A percentile compares a stretch with the other conserved stretches of the same genome.
These are phyloP conservation scores for Melanotaenia pygmaea DNA, from an alignment of 2,797 vertebrate species.

Conservation along the genomic window DNA sequence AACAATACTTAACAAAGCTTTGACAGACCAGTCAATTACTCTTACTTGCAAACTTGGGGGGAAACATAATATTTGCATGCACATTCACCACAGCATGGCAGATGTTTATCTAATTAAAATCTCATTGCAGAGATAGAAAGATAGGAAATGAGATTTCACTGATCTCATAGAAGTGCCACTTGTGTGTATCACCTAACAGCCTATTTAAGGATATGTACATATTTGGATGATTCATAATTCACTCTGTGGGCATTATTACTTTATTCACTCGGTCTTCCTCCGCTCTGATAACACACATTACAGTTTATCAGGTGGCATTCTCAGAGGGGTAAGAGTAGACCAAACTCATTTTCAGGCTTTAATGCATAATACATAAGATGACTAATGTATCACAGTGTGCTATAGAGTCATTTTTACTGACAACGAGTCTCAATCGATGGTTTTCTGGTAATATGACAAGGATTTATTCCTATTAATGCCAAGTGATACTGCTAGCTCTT, in stretches of 20 bases:
- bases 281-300: slow-evolving; percentile 23
- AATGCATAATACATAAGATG: slow-evolving; percentile 95
- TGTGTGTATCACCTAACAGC: slow-evolving; percentile 28
- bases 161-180: slow-evolving; percentile 27
- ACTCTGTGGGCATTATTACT: slow-evolving; percentile 30
- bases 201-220: slow-evolving; percentile 17
- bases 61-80: slow-evolving; percentile 21
- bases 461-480: slow-evolving; percentile 83
- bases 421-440: slow-evolving; percentile 88
- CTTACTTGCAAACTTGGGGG: slow-evolving; percentile 10
- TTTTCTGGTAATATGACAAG: slow-evolving; percentile 87
- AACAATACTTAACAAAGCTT: slow-evolving; percentile 11
- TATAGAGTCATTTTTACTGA: slow-evolving; percentile 89
- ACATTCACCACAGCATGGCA: slow-evolving; percentile 24
- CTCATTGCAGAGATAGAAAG: slow-evolving; percentile 4
- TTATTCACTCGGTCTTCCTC: slow-evolving; percentile 23
- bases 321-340: slow-evolving; percentile 50
- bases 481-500: slow-evolving; percentile 84
- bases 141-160: slow-evolving; percentile 22
- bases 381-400: slow-evolving; percentile 84
- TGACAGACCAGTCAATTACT: slow-evolving; percentile 31
- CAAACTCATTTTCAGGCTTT: slow-evolving; percentile 66
- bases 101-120: slow-evolving; percentile 49
- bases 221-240: slow-evolving; percentile 25
- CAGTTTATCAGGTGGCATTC: slow-evolving; percentile 62